Evolutionary conservation across 2,888 invertebrate genomes (phyloP), one percentile per base, ranked within the genome.

Genomic region (Gastrophysa polygoni): DNA sequence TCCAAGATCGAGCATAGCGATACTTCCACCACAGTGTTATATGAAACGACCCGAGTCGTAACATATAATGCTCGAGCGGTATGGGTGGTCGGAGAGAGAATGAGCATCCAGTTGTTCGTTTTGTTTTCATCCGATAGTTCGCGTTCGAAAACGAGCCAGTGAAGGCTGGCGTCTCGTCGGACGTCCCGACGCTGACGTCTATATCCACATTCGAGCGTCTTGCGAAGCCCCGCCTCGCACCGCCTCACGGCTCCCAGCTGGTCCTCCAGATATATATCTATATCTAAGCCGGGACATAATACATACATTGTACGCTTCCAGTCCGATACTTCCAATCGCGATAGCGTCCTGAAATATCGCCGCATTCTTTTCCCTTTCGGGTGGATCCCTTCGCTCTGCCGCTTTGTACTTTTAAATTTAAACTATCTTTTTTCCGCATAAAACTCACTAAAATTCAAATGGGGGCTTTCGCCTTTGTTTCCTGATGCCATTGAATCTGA

Each of bases 271-370:
- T 11, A 73, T 73, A 73, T 74, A 75, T 75, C 73, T 74, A 66
- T 61, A 69, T 67, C 65, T 59, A 61, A 65, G 60, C 62, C 57
- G 59, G 56, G 62, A 48, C 61, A 24, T 24, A 24, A 24, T 24
- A 69, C 68, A 68, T 66, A 62, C 64, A 54, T 70, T 68, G 69
- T 70, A 71, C 43, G 54, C 54, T 43, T 38, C 24, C 24, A 46
- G 18, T 18, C 46, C 70, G 71, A 73, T 74, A 75, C 71, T 73
- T 72, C 72, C 73, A 75, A 73, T 75, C 74, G 75, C 71, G 80
- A 80, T 80, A 80, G 76, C 78, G 73, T 74, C 78, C 76, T 79
- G 77, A 80, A 80, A 80, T 80, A 79, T 80, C 73, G 78, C 75
- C 74, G 71, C 74, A 76, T 77, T 77, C 77, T 74, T 75, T 73